Evolutionary conservation across 2,888 invertebrate species (phyloP), one percentile per base, ranked within the genome.

Genomic region (Erynnis tages): DNA sequence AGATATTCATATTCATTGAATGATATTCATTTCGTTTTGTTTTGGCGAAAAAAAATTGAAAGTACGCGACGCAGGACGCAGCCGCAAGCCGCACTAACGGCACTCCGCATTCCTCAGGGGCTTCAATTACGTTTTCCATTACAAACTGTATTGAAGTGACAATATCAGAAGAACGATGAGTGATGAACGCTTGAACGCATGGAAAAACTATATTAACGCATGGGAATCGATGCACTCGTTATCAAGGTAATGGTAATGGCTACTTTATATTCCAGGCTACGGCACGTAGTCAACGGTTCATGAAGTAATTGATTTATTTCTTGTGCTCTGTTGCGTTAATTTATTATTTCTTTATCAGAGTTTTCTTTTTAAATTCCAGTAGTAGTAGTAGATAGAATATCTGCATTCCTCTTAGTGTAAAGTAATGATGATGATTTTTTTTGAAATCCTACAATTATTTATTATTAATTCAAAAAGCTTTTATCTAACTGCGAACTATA

Each of bases 51-150:
- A n/a, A n/a, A n/a, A n/a, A n/a, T n/a, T n/a, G n/a, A n/a, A n/a
- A n/a, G n/a, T n/a, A n/a, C n/a, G n/a, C n/a, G 30, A 13, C 13
- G 13, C 30, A 30, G 19, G 37, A 17, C 37, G 5, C 11, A 37
- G 37, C 19, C 16, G n/a, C 11, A 23, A 25, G 13, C 25, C 40
- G 40, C 34, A 19, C 2, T 50, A 50, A 50, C 50, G 50, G 50
- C 19, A 43, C 34, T 21, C 19, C 10, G 7, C 49, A 41, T 49
- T 35, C 43, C 19, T 10, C 11, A 13, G 50, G 34, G 21, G 17
- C 41, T 19, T 35, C 43, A 43, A 50, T 50, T 50, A 50, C 35
- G 14, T 43, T 50, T 50, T 43, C 50, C 50, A 50, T 50, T 43
- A 43, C 43, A 27, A 35, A 50, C 27, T 50, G 35, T 21, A 50